Percentiles rank a stretch among this genome's conserved stretches.
Evolutionary conservation across 2,797 vertebrate species (phyloP).

Genomic region (Falco novaeseelandiae): DNA sequence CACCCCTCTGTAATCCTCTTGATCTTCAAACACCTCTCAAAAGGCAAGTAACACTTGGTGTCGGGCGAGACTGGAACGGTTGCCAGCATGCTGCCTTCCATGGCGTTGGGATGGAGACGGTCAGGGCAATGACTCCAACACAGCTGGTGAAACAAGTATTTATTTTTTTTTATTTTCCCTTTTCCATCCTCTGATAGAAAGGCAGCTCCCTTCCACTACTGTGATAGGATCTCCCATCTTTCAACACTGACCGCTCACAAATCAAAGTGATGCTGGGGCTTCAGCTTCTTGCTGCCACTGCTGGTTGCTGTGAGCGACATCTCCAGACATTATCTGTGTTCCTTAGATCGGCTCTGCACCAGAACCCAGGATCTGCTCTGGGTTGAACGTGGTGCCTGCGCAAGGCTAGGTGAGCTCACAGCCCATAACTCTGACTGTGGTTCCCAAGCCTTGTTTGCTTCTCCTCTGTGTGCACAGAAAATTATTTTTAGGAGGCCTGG

Average conservation of each 20-base stretch:
- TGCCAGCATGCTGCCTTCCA: background rate
- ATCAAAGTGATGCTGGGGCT: background rate
- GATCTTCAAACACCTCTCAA: background rate
- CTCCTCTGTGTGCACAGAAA: background rate
- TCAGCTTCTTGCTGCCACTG: background rate
- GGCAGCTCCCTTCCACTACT: background rate
- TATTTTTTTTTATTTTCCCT: background rate
- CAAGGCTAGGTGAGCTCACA: background rate
- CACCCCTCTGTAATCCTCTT: background rate
- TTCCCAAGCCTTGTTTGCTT: background rate
- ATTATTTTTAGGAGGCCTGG: background rate
- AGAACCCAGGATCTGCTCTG: background rate
- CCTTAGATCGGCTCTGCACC: background rate
- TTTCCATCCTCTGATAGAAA: background rate
- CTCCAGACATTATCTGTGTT: background rate
- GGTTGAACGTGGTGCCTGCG: background rate
- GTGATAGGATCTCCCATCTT: background rate
- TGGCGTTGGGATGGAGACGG: rapidly evolving
- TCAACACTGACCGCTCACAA: rapidly evolving
- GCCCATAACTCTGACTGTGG: rapidly evolving
- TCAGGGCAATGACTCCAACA: background rate
- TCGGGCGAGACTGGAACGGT: background rate
- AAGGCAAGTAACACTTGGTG: background rate
- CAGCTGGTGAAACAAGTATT: background rate
- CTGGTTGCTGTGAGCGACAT: rapidly evolving